Conservation (phyloP, 2,797 vertebrate species). For the Pangasius sanitwongsei region DNA sequence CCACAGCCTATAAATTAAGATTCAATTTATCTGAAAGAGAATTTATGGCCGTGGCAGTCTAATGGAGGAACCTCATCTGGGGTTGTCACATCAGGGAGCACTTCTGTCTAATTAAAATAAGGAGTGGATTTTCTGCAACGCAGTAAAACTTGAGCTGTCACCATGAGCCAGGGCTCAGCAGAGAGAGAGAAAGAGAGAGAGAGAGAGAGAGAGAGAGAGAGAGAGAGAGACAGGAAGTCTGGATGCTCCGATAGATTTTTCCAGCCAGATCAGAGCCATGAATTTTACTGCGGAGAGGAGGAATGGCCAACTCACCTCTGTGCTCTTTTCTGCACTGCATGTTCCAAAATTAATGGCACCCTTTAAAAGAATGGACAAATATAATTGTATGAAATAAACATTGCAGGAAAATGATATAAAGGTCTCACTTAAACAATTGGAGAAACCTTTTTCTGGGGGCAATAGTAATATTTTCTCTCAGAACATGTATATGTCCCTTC, state of each 20-base stretch:
- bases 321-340: background rate
- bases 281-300: slow-evolving; percentile 26
- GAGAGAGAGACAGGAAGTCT: slow-evolving; percentile 14
- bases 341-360: slow-evolving; percentile 5
- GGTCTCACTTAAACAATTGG: background rate
- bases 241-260: slow-evolving; percentile 35
- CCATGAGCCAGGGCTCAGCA: slow-evolving; percentile 23
- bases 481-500: background rate
- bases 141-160: slow-evolving; percentile 55
- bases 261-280: slow-evolving; percentile 12
- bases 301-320: background rate
- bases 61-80: slow-evolving; percentile 53
- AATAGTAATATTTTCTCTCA: background rate
- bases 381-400: background rate
- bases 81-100: slow-evolving; percentile 59
- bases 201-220: background rate
- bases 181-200: background rate
- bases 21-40: slow-evolving; percentile 51
- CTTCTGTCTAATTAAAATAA: slow-evolving; percentile 55
- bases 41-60: slow-evolving; percentile 55
- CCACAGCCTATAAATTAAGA: slow-evolving; percentile 57
- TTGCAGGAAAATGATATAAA: background rate
- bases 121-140: slow-evolving; percentile 40
- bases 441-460: background rate
- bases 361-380: background rate